Evolutionary conservation across 2,888 invertebrate genomes (phyloP), one percentile per base, ranked within the genome.

Genomic region (Atrina japonica): DNA sequence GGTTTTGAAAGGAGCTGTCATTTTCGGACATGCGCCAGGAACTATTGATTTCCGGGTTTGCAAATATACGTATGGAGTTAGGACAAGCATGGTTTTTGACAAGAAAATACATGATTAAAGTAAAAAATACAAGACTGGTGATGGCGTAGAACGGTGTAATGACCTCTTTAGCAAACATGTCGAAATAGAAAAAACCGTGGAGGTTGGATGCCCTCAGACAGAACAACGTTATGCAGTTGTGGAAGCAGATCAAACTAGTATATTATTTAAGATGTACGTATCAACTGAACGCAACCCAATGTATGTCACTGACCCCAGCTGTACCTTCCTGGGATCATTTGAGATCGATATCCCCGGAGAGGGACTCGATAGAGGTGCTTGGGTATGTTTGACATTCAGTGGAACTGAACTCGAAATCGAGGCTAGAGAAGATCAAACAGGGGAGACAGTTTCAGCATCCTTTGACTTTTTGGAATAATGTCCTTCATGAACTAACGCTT

Each of bases 51-150:
- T 70, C 7, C 56, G 78, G n/a, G 66, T 71, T 3, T 65, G 75
- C n/a, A 79, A 74, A 40, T 76, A 76, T 52, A 79, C 78, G 0
- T 79, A 76, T 35, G 78, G 78, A n/a, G 66, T 76, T 6, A 67
- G 71, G 11, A 73, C 68, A 49, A 66, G 70, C 0, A 69, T 67
- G 2, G 56, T 66, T 1, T 78, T 77, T 53, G 70, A 79, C 52
- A 52, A 64, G 0, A 27, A 53, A 6, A 49, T 27, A 0, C 79
- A 79, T 25, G 71, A 70, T 5, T 47, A 59, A 2, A 66, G 59
- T 18, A 64, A 75, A 49, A 63, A 64, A 11, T 35, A 7, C 11
- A 23, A n/a, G 1, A 18, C 25, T 5, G 5, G 6, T 1, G 45
- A 59, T 3, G 58, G 45, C 11, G 18, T 11, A 11, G 29, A 7